These are phyloP conservation scores for Eleginops maclovinus DNA, from an alignment of 2,113 vertebrate genomes.

Conservation along the genomic window DNA sequence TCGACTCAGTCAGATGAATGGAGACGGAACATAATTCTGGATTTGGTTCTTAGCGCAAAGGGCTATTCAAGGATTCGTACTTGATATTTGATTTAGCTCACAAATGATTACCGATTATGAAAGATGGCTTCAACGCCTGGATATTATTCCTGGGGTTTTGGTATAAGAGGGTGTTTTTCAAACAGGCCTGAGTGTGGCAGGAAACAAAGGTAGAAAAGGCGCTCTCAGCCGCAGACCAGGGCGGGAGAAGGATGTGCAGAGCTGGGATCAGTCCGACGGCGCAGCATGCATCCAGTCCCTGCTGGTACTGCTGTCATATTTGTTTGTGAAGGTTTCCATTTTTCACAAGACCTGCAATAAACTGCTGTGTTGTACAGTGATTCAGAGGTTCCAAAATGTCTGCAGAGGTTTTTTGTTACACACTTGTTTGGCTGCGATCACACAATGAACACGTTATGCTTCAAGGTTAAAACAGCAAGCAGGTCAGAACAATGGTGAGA, in stretches of 20 bases:
- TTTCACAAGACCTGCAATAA: not conserved
- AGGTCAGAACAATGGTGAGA: not conserved
- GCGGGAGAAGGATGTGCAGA: not conserved
- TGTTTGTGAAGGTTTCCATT: not conserved
- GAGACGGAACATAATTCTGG: too few relatives aligned
- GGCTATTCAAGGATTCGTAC: too few relatives aligned
- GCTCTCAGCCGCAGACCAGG: not conserved
- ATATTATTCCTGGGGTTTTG: too few relatives aligned
- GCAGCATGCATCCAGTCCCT: too few relatives aligned
- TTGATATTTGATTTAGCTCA: too few relatives aligned
- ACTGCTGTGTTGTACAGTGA: not conserved
- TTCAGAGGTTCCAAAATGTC: not conserved
- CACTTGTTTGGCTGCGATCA: not conserved
- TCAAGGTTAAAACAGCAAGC: not conserved
- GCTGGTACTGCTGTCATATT: not conserved
- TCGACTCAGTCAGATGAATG: too few relatives aligned
- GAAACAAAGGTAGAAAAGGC: not conserved
- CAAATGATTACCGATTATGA: too few relatives aligned
- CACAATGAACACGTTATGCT: not conserved
- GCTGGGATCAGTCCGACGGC: not conserved
- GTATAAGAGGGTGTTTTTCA: not conserved
- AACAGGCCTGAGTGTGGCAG: not conserved
- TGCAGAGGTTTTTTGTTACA: not conserved
- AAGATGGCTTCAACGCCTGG: too few relatives aligned
- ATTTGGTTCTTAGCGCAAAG: too few relatives aligned